Conservation (phyloP, 1,140 invertebrate species). For the Drosophila parvula region DNA sequence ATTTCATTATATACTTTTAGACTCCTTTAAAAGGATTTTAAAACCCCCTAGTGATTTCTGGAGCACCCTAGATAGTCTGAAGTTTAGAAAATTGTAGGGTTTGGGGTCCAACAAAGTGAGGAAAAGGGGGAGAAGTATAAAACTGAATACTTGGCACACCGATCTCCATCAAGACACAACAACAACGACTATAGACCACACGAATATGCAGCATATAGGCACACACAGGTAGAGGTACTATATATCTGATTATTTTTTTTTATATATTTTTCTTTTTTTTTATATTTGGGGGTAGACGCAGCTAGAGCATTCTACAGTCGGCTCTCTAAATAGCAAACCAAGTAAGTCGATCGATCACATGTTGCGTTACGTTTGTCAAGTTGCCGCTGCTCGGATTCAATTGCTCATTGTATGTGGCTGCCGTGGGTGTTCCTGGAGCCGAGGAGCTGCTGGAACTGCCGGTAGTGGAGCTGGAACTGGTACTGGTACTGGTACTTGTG, state of each 20-base stretch:
- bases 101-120: slow-evolving; percentile 29
- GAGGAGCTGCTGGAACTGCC: slow-evolving; percentile 35
- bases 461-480: slow-evolving; percentile 38
- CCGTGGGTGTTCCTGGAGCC: slow-evolving; percentile 39
- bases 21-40: too few species aligned
- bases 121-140: slow-evolving; percentile 14
- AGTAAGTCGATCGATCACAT: slow-evolving; percentile 44
- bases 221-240: slow-evolving; percentile 3
- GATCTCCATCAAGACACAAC: slow-evolving; percentile 62
- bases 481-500: slow-evolving; percentile 12
- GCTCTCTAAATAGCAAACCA: slow-evolving; percentile 78
- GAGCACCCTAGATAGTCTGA: slow-evolving; percentile 12
- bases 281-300: slow-evolving; percentile 3
- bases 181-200: slow-evolving; percentile 61
- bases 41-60: too few species aligned
- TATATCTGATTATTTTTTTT: slow-evolving; percentile 8
- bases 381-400: slow-evolving; percentile 68
- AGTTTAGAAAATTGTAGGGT: slow-evolving; percentile 30
- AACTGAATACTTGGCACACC: slow-evolving; percentile 46
- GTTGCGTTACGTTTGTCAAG: slow-evolving; percentile 75
- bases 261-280: slow-evolving; percentile 9
- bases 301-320: slow-evolving; percentile 49
- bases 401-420: slow-evolving; percentile 55
- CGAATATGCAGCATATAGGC: slow-evolving; percentile 34
- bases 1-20: too few species aligned